Percentiles rank a stretch among this genome's conserved stretches.
phyloP scores from a whole-genome alignment of 2,113 vertebrate genomes.

The Myrmecobius fasciatus region DNA sequence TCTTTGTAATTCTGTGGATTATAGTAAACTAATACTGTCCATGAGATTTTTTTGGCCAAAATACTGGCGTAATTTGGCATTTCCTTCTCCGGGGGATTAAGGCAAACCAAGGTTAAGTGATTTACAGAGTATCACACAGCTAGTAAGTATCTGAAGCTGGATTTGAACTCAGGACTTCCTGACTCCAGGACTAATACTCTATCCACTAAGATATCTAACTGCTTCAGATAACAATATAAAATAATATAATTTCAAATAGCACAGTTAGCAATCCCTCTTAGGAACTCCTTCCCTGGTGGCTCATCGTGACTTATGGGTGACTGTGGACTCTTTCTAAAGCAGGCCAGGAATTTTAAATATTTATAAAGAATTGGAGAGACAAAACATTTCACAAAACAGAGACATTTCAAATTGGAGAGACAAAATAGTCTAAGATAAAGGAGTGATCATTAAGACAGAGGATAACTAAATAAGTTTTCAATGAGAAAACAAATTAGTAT shows the following conservation, averaged over 20 bases:
- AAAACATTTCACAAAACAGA: too few species aligned
- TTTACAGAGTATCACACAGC: too few species aligned
- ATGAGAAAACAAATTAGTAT: not conserved
- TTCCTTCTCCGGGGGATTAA: too few species aligned
- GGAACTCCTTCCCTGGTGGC: not conserved
- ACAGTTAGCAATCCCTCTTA: not conserved
- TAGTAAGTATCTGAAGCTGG: too few species aligned
- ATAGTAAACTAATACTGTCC: too few species aligned
- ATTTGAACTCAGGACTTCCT: too few species aligned
- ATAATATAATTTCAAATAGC: not conserved
- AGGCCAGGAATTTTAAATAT: not conserved
- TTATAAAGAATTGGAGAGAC: not conserved
- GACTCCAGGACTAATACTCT: too few species aligned
- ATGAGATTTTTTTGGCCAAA: too few species aligned
- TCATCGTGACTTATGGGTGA: not conserved
- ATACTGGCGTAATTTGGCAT: too few species aligned
- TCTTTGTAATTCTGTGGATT: too few species aligned
- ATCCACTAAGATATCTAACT: too few species aligned
- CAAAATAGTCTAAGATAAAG: not conserved
- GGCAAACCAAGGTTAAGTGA: too few species aligned
- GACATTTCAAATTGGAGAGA: not conserved
- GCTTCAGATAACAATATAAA: not conserved
- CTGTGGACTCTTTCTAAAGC: not conserved
- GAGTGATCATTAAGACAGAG: not conserved
- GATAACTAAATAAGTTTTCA: not conserved